Evolutionary conservation across 2,797 vertebrate genomes (phyloP), one percentile per base, ranked within the genome.

Genomic region (Phoebastria nigripes): DNA sequence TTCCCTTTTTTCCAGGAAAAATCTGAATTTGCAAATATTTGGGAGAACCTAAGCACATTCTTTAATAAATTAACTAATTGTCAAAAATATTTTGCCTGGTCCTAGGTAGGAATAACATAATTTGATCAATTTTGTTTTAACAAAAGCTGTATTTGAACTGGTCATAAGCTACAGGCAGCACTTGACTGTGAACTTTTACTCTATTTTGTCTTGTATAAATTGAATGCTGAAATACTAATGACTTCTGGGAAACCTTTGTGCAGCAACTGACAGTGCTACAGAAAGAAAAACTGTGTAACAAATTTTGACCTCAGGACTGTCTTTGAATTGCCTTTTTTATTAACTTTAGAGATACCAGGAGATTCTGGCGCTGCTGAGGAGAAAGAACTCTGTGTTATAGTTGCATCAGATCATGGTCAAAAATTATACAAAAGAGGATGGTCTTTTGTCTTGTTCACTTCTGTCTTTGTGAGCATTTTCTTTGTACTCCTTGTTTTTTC

Each of bases 291-390:
- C 0, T 2, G 2, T 54, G 24, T 41, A 93, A 80, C 71, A 87
- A 82, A 78, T 87, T 82, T 89, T 93, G 56, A 95, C 93, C 91
- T 89, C 72, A n/a, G 78, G 81, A 83, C 47, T 78, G 39, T 16
- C 49, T 95, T 85, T 95, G 80, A 94, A 72, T 86, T 91, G 62
- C 88, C 63, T 96, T 94, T 94, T 95, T 95, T 77, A 88, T 93
- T 93, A 90, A 79, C 55, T 87, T 90, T 44, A 83, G 46, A 81
- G 39, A 46, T 77, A 92, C 10, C 9, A 59, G 62, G 77, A 95
- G 63, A 77, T 90, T 93, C 41, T 90, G 46, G 41, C 4, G 8
- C 31, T 66, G 28, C 58, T 87, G 63, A 77, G 69, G 69, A 76
- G 33, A 63, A 89, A 85, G 19, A 91, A 65, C 5, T 35, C 11